Evolutionary conservation across 64 coral and sea anemone species (phyloP).

Genomic region (Hydrozoanthus tunicans): DNA sequence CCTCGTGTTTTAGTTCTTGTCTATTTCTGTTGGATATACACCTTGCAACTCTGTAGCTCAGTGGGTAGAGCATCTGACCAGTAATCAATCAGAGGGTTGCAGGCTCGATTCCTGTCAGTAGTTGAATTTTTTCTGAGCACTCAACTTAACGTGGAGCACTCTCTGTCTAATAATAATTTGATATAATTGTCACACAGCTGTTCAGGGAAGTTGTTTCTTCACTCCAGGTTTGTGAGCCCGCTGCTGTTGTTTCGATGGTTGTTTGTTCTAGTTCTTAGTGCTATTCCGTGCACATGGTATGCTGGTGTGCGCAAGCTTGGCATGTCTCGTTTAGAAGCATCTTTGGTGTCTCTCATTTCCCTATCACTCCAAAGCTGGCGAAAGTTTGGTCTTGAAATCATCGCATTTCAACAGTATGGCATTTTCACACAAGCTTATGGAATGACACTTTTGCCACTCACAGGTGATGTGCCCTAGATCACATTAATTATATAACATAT

Average conservation of each 20-base stretch:
- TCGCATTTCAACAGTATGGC: slow-evolving; percentile 76
- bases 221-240: slow-evolving; percentile 58
- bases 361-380: slow-evolving; percentile 73
- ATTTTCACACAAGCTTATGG: slow-evolving; percentile 82
- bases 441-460: slow-evolving; percentile 71
- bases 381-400: slow-evolving; percentile 80
- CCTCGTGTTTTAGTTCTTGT: too few relatives aligned
- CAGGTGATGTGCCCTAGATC: slow-evolving; percentile 45
- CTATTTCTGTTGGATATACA: too few relatives aligned
- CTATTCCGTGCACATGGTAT: slow-evolving; percentile 77
- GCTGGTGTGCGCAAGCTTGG: slow-evolving; percentile 60
- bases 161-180: too few relatives aligned
- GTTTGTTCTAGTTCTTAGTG: slow-evolving; percentile 61
- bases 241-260: slow-evolving; percentile 74
- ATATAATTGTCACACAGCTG: too few relatives aligned
- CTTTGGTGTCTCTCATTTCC: slow-evolving; percentile 41
- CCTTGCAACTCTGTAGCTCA: too few relatives aligned
- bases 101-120: too few relatives aligned
- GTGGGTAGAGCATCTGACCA: too few relatives aligned
- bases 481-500: neutral
- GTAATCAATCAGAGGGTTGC: too few relatives aligned
- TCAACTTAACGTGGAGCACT: too few relatives aligned
- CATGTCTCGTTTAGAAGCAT: slow-evolving; percentile 70
- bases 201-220: too few relatives aligned
- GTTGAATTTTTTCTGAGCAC: too few relatives aligned